phyloP scores from a whole-genome alignment of 1,140 invertebrate genomes.

The Hyles vespertilio region DNA sequence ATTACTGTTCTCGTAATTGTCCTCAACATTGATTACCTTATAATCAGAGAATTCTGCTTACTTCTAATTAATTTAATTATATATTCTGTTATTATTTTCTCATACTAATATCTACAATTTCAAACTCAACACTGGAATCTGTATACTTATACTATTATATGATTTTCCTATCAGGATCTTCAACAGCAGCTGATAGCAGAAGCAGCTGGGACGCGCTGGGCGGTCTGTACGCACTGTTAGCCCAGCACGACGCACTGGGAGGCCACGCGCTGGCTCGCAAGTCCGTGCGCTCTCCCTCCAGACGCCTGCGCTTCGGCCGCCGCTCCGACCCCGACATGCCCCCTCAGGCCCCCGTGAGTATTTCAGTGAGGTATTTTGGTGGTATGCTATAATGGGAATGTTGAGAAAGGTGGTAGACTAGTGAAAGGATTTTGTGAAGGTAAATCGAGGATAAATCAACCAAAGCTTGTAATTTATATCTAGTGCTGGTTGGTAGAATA shows the following conservation, averaged over 20 bases:
- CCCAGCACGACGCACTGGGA: conserved; percentile 77
- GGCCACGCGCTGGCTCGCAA: conserved; percentile 83
- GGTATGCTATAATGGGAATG: neutral
- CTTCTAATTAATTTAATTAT: no score
- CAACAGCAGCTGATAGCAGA: conserved; percentile 33
- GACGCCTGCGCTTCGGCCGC: conserved; percentile 82
- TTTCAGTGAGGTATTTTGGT: neutral
- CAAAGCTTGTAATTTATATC: no score
- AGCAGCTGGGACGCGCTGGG: conserved; percentile 57
- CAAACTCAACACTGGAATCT: no score
- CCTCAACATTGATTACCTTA: no score
- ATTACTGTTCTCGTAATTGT: no score
- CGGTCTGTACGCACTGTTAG: conserved; percentile 77
- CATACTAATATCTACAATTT: no score
- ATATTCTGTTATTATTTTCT: no score
- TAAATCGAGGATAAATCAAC: neutral
- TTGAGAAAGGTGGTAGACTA: no score
- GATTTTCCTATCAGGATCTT: conserved; percentile 16
- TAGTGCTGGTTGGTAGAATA: neutral
- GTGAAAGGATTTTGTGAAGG: no score
- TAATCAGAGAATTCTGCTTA: no score
- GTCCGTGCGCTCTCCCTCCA: conserved; percentile 81
- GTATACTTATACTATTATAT: no score
- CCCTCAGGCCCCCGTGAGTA: conserved; percentile 60
- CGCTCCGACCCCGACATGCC: conserved; percentile 81